These are phyloP conservation scores for Leptonema lineaticorne DNA, from an alignment of 1,140 invertebrate species.

Conservation along the genomic window DNA sequence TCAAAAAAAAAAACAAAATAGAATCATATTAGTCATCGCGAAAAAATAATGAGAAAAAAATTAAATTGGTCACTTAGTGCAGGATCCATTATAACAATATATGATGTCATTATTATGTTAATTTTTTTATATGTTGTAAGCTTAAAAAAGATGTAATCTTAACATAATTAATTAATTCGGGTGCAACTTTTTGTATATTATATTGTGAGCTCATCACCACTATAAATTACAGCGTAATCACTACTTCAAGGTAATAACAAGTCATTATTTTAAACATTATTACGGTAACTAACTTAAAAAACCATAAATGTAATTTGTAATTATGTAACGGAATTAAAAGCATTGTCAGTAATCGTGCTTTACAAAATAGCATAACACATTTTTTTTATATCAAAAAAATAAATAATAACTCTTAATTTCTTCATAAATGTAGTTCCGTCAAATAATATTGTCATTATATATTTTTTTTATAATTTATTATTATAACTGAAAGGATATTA, in stretches of 20 bases:
- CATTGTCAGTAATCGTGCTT: too few relatives aligned
- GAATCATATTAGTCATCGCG: not conserved
- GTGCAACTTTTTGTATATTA: not conserved
- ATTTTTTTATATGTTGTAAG: not conserved
- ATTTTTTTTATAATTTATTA: too few relatives aligned
- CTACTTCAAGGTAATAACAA: not conserved
- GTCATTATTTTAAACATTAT: not conserved
- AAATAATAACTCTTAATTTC: too few relatives aligned
- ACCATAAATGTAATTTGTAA: not conserved
- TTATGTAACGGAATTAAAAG: too few relatives aligned
- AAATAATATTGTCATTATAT: too few relatives aligned
- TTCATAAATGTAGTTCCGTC: too few relatives aligned
- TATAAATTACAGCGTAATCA: conserved; percentile 3
- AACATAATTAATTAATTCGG: not conserved
- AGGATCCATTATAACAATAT: not conserved
- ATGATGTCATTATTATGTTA: not conserved
- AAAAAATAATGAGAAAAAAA: too few relatives aligned
- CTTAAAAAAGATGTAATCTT: not conserved
- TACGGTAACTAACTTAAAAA: not conserved
- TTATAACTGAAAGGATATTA: too few relatives aligned
- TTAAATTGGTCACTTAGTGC: too few relatives aligned
- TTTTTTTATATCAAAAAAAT: not conserved
- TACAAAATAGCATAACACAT: not conserved
- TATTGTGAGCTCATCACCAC: not conserved
- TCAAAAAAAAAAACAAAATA: not conserved